Conservation (phyloP, 2,113 vertebrate species). For the Furnarius figulus region DNA sequence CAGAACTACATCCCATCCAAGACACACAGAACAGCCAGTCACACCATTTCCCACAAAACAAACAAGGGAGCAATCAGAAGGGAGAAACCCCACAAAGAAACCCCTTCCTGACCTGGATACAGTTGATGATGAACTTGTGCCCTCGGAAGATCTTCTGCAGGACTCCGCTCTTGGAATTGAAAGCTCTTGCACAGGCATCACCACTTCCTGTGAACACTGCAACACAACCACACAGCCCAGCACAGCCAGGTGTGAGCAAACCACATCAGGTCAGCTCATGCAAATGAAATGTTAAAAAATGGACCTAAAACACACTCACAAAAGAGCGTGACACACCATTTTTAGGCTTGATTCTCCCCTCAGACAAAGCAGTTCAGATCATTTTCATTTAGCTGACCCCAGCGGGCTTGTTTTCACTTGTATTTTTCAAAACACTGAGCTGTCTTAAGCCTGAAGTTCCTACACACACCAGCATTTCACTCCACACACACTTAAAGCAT, state of each 20-base stretch:
- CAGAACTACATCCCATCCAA: background rate
- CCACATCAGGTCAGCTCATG: accelerated
- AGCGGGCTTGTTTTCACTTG: background rate
- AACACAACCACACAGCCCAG: background rate
- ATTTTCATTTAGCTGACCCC: background rate
- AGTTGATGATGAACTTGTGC: slow-evolving; percentile 82
- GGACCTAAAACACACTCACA: background rate
- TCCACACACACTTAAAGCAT: background rate
- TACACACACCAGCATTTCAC: background rate
- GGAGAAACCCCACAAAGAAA: background rate
- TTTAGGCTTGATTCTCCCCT: background rate
- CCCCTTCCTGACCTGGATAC: slow-evolving; percentile 76
- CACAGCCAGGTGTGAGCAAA: background rate
- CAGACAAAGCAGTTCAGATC: background rate
- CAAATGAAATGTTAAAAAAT: background rate
- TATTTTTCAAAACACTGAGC: background rate
- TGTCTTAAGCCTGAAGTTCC: background rate
- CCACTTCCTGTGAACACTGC: slow-evolving; percentile 85
- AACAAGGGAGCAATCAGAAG: background rate
- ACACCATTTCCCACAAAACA: background rate
- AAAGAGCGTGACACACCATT: accelerated
- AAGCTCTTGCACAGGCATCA: slow-evolving; percentile 80
- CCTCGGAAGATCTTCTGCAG: slow-evolving; percentile 81
- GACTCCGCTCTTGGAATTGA: slow-evolving; percentile 75
- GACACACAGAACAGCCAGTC: background rate